phyloP scores from a whole-genome alignment of 2,888 invertebrate species.

The Eupithecia dodoneata region DNA sequence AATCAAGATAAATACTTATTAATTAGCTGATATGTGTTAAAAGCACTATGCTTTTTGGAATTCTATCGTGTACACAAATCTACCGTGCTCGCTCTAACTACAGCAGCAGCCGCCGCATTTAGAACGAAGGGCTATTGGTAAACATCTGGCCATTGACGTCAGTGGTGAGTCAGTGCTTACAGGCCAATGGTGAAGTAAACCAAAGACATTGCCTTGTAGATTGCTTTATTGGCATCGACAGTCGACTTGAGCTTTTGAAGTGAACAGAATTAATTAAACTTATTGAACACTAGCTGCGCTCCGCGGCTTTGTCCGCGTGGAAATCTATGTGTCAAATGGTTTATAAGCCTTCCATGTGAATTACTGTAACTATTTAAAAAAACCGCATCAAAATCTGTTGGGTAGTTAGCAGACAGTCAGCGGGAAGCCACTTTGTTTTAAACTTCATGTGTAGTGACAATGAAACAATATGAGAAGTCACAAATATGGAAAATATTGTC shows the following conservation, averaged over 20 bases:
- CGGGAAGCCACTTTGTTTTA: too few relatives aligned
- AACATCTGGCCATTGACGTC: slow-evolving; percentile 44
- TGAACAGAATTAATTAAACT: not conserved
- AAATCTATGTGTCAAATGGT: too few relatives aligned
- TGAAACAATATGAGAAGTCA: too few relatives aligned
- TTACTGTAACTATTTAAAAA: too few relatives aligned
- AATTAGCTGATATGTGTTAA: not conserved
- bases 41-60: not conserved
- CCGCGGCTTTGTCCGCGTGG: too few relatives aligned
- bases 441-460: too few relatives aligned
- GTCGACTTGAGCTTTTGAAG: not conserved
- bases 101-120: slow-evolving; percentile 18
- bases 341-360: too few relatives aligned
- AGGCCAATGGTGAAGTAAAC: not conserved
- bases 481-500: too few relatives aligned
- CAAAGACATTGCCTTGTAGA: not conserved
- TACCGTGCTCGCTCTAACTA: not conserved
- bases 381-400: too few relatives aligned
- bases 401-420: too few relatives aligned
- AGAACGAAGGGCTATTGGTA: slow-evolving; percentile 40
- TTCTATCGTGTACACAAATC: not conserved
- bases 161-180: slow-evolving; percentile 12
- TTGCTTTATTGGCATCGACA: not conserved
- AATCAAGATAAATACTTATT: too few relatives aligned
- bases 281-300: not conserved